A percentile compares a stretch with the other conserved stretches of the same genome.
phyloP scores from a whole-genome alignment of 2,888 invertebrate genomes.

The Drosophila kambysellisi region DNA sequence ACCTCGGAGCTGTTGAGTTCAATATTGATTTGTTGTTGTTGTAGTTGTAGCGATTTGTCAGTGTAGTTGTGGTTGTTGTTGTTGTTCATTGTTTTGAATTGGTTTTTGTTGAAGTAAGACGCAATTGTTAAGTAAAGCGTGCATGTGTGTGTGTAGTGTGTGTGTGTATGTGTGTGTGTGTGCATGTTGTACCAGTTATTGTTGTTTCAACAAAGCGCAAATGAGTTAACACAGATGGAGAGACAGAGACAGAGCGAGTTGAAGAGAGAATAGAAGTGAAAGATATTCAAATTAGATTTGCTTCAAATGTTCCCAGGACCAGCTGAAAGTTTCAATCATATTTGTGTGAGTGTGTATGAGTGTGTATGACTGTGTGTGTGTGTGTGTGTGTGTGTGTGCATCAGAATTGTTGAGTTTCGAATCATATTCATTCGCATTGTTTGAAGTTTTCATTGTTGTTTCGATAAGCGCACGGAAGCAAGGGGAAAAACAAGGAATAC shows the following conservation, averaged over 20 bases:
- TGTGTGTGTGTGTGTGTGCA: constrained; percentile 1
- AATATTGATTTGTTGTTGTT: constrained; percentile 40
- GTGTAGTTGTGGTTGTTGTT: constrained; percentile 47
- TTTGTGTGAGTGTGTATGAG: constrained; percentile 25
- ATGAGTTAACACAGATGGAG: constrained; percentile 32
- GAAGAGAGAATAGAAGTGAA: constrained; percentile 72
- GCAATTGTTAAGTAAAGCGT: constrained; percentile 51
- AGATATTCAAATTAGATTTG: constrained; percentile 84
- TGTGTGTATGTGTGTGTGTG: constrained; percentile 26
- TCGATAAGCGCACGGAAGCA: constrained; percentile 42
- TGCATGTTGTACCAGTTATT: constrained; percentile 35
- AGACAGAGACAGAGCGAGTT: constrained; percentile 41
- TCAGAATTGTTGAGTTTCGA: constrained; percentile 32
- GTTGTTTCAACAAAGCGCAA: constrained; percentile 45
- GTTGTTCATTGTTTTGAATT: constrained; percentile 51
- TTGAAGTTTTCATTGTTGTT: constrained; percentile 66
- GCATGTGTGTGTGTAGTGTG: constrained; percentile 29
- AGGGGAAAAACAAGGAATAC: constrained; percentile 33
- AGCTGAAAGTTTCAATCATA: constrained; percentile 75
- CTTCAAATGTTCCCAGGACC: constrained; percentile 85
- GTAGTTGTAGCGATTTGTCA: constrained; percentile 35
- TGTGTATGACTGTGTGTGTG: constrained; percentile 1
- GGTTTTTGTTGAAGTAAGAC: constrained; percentile 42
- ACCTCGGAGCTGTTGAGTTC: constrained; percentile 83
- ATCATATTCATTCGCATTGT: constrained; percentile 68